Conservation (phyloP, 2,888 invertebrate genomes). For the Cremastinae sp. region DNA sequence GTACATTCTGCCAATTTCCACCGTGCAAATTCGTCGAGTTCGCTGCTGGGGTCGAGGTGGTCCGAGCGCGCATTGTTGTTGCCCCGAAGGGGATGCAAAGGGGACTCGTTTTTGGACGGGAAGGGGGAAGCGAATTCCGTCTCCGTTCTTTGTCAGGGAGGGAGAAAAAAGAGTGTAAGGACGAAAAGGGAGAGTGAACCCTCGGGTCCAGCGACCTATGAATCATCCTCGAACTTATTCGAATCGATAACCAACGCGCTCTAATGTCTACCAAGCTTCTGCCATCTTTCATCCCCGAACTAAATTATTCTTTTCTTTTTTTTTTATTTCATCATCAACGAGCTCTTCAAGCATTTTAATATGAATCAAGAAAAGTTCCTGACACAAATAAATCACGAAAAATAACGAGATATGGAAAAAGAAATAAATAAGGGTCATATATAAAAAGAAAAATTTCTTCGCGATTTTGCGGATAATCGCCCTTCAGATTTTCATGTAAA, state of each 20-base stretch:
- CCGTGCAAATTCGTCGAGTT: slow-evolving; percentile 46
- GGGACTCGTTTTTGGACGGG: slow-evolving; percentile 39
- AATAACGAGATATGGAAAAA: too few relatives aligned
- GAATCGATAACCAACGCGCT: slow-evolving; percentile 62
- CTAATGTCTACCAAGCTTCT: slow-evolving; percentile 6
- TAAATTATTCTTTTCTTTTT: slow-evolving; percentile 39
- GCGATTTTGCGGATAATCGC: slow-evolving; percentile 20
- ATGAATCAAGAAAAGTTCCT: too few relatives aligned
- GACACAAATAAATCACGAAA: too few relatives aligned
- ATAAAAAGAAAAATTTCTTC: too few relatives aligned
- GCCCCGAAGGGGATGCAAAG: slow-evolving; percentile 60
- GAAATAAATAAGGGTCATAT: too few relatives aligned
- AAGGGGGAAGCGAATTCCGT: slow-evolving; percentile 55
- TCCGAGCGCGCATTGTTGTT: slow-evolving; percentile 73
- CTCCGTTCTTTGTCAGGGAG: slow-evolving; percentile 64
- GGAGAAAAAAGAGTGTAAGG: slow-evolving; percentile 69
- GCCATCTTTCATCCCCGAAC: slow-evolving; percentile 21
- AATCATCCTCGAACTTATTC: slow-evolving; percentile 73
- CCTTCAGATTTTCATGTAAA: not conserved
- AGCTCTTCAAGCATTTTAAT: too few relatives aligned
- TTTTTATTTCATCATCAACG: not conserved
- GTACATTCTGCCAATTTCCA: slow-evolving; percentile 57
- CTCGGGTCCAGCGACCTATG: slow-evolving; percentile 76
- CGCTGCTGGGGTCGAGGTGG: slow-evolving; percentile 47
- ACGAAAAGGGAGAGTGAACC: slow-evolving; percentile 65